A percentile compares a stretch with the other conserved stretches of the same genome.
Evolutionary conservation across 2,113 vertebrate species (phyloP).

Genomic region (Alectura lathami): DNA sequence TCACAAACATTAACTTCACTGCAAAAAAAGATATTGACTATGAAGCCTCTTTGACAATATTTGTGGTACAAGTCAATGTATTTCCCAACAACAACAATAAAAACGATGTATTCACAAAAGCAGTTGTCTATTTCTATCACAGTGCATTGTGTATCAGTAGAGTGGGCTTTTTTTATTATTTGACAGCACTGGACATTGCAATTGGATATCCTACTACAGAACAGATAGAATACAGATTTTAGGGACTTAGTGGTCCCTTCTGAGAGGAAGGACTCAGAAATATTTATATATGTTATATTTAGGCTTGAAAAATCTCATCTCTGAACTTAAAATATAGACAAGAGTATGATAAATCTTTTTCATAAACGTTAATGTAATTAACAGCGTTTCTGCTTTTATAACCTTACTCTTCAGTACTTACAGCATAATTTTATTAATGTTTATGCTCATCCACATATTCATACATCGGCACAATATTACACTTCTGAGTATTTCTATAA

Average conservation of each 20-base stretch:
- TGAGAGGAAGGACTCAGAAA: neutral
- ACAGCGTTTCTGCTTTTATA: neutral
- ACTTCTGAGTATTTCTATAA: neutral
- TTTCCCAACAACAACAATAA: neutral
- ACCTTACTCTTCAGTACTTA: neutral
- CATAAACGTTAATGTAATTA: neutral
- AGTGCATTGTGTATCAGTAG: neutral
- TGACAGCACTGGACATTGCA: neutral
- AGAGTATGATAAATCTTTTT: neutral
- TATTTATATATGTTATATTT: neutral
- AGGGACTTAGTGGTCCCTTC: neutral
- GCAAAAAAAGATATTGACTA: neutral
- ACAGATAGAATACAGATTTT: neutral
- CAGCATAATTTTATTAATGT: neutral
- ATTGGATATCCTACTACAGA: neutral
- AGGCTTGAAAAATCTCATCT: neutral
- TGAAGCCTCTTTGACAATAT: neutral
- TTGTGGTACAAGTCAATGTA: neutral
- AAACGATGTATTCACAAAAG: neutral
- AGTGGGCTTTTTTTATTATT: neutral
- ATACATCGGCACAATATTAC: neutral
- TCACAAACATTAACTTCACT: neutral
- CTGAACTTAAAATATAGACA: neutral
- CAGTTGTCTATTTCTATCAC: neutral
- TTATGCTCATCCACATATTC: neutral